A percentile compares a stretch with the other conserved stretches of the same genome.
These are phyloP conservation scores for Netelia virgata DNA, from an alignment of 2,888 invertebrate genomes.

Conservation along the genomic window DNA sequence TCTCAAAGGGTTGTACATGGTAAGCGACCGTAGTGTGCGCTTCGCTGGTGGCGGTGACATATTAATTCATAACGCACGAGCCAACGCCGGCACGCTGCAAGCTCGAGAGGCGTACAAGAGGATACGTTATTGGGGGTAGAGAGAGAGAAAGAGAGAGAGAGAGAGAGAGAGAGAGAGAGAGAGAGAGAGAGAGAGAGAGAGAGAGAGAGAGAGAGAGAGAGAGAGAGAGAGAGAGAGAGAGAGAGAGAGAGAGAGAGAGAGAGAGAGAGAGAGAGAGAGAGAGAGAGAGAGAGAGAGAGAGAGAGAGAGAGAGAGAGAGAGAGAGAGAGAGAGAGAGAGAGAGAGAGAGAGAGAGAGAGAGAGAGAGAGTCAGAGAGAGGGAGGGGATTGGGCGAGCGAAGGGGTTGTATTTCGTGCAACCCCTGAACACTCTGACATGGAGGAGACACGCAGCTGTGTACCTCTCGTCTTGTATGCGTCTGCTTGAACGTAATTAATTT, in stretches of 20 bases:
- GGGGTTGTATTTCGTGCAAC: conserved; percentile 33
- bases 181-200: conserved; percentile 30
- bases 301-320: conserved; percentile 24
- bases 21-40: conserved; percentile 17
- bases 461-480: conserved; percentile 33
- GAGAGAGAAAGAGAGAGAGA: neutral
- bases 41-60: conserved; percentile 59
- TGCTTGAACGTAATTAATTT: conserved; percentile 68
- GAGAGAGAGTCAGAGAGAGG: conserved; percentile 34
- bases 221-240: conserved; percentile 5
- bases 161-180: neutral
- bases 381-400: conserved; percentile 8
- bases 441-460: conserved; percentile 42
- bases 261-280: neutral
- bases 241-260: conserved; percentile 35
- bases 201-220: neutral
- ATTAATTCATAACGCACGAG: conserved; percentile 68
- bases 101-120: conserved; percentile 55
- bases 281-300: neutral
- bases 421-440: conserved; percentile 50
- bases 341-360: neutral
- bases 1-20: conserved; percentile 43
- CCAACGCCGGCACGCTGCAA: conserved; percentile 57
- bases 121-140: conserved; percentile 26
- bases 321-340: neutral